Percentiles rank a stretch among this genome's conserved stretches.
These are phyloP conservation scores for Nesospiza acunhae DNA, from an alignment of 2,113 vertebrate genomes.

Conservation along the genomic window DNA sequence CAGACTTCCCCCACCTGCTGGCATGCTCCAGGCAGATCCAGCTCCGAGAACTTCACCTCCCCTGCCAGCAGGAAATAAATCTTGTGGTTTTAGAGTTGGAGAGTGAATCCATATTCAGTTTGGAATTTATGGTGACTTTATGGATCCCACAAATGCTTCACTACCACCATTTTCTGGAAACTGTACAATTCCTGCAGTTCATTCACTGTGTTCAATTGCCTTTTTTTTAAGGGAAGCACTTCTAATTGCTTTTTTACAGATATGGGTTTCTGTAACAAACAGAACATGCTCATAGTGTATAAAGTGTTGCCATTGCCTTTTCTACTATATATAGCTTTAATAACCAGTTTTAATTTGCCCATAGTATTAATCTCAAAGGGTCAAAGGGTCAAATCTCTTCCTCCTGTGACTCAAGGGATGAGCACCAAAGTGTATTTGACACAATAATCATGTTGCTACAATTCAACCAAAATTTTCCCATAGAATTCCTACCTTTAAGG, in stretches of 20 bases:
- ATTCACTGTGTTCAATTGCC: conserved; percentile 51
- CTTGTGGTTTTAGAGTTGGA: conserved; percentile 63
- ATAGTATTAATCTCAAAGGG: conserved; percentile 12
- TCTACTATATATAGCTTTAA: conserved; percentile 46
- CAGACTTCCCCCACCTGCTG: conserved; percentile 48
- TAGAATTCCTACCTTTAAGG: not conserved
- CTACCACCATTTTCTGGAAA: conserved; percentile 66
- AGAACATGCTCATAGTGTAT: not conserved
- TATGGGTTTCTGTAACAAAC: conserved; percentile 50
- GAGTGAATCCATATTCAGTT: conserved; percentile 68
- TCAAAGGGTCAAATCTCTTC: conserved; percentile 15
- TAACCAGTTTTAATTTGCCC: conserved; percentile 45
- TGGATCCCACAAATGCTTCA: conserved; percentile 67
- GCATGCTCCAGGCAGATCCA: not conserved
- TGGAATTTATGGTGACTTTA: conserved; percentile 71
- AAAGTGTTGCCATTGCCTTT: conserved; percentile 34
- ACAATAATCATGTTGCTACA: not conserved
- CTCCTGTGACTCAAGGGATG: not conserved
- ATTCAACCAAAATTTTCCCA: not conserved
- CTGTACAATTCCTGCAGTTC: conserved; percentile 61
- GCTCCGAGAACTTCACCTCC: not conserved
- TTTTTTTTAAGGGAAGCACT: conserved; percentile 44
- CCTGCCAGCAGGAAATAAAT: conserved; percentile 63
- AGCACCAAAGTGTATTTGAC: not conserved
- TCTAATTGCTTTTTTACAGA: conserved; percentile 63